phyloP scores from a whole-genome alignment of 2,797 vertebrate genomes.

The Halcyon chelicuti region DNA sequence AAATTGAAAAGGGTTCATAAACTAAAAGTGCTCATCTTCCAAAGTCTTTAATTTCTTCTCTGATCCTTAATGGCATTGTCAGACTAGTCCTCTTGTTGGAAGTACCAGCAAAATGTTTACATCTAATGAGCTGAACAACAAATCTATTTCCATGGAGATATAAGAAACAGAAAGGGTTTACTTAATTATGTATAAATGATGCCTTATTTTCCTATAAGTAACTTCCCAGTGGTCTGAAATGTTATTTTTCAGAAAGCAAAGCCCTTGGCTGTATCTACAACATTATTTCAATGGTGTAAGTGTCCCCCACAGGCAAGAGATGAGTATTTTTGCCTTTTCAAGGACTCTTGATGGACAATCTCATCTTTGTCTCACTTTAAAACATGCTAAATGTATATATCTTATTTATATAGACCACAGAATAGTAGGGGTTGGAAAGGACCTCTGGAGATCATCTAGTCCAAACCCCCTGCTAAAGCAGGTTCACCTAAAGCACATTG shows the following conservation, averaged over 20 bases:
- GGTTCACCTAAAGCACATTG: not conserved
- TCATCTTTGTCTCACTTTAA: not conserved
- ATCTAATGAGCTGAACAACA: slow-evolving; percentile 8
- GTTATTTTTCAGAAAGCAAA: slow-evolving; percentile 2
- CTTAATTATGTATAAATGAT: not conserved
- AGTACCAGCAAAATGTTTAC: not conserved
- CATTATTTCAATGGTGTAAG: not conserved
- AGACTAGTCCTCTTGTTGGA: not conserved
- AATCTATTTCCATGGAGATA: slow-evolving; percentile 24
- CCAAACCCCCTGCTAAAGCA: not conserved
- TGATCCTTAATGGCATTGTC: not conserved
- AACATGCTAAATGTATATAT: not conserved
- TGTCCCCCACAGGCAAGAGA: not conserved
- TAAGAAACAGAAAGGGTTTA: not conserved
- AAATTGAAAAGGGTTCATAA: not conserved
- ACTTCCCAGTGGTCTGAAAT: not conserved
- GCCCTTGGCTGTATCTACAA: not conserved
- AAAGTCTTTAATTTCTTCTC: not conserved
- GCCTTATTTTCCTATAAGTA: slow-evolving; percentile 8
- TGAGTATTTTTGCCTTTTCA: not conserved
- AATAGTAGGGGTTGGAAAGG: not conserved
- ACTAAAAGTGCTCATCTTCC: not conserved
- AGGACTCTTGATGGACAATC: not conserved
- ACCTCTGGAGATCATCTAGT: not conserved
- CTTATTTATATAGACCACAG: not conserved